Percentiles rank a stretch among this genome's conserved stretches.
Conservation (phyloP, 2,797 vertebrate genomes). For the Muraenolepis orangiensis region DNA sequence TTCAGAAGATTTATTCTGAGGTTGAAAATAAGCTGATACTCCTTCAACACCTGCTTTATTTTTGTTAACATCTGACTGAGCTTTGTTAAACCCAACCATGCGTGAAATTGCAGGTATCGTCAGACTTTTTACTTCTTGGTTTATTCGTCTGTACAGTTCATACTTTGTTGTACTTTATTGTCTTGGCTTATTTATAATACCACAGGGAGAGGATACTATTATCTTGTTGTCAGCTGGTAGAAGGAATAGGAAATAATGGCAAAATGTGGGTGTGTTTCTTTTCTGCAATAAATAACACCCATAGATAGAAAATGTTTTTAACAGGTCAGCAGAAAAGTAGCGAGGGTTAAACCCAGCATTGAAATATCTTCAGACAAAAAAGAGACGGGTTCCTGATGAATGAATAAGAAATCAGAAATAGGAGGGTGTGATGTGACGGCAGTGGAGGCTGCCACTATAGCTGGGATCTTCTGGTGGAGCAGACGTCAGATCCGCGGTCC, state of each 20-base stretch:
- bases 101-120: neutral
- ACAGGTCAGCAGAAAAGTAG: neutral
- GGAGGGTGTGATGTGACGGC: conserved; percentile 30
- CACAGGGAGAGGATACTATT: neutral
- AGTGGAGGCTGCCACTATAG: conserved; percentile 39
- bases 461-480: conserved; percentile 15
- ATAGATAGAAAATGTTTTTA: conserved; percentile 8
- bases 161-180: neutral
- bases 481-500: conserved; percentile 20
- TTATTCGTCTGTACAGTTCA: neutral
- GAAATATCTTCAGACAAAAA: conserved; percentile 18
- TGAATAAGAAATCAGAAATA: conserved; percentile 38
- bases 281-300: conserved; percentile 2
- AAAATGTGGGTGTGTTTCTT: conserved; percentile 19
- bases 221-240: neutral
- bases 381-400: conserved; percentile 37
- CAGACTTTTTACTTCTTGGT: neutral
- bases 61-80: neutral
- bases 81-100: neutral
- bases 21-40: neutral
- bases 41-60: neutral
- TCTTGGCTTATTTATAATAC: neutral
- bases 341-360: neutral
- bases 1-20: too few relatives aligned
- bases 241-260: conserved; percentile 1